Base-by-base conservation (phyloP, 30 jellyfish, hydroid and myxozoan genomes). In the Cassiopea andromeda region DNA sequence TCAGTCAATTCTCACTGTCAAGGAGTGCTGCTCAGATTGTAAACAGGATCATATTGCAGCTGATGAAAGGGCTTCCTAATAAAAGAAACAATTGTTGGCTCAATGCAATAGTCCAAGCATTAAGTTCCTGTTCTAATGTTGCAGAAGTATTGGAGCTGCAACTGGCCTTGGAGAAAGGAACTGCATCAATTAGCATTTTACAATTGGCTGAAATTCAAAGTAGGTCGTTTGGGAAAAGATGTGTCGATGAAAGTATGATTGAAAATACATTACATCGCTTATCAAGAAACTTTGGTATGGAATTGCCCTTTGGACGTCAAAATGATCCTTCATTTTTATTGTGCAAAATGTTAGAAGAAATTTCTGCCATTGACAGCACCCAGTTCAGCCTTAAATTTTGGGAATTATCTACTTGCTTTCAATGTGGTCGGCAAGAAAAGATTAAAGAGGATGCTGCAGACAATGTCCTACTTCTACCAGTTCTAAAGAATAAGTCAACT, bases 1-100 rank as follows among this genome's bases (percentile, higher is more conserved):
- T 54, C 64, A 3, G 64, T 54, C 64, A 54, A 3, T 0, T 54
- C 12, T 54, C 7, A 54, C 0, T 0, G 64, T 54, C 12, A 54
- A 54, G 0, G 64, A 54, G 64, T 10, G 10, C 12, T 3, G 0
- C 64, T 0, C 64, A 54, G 64, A 54, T 6, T 54, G 64, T 10
- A 54, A 54, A 54, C 12, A 6, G 12, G 64, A 54, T 10, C 7
- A 1, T 70, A 12, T 1, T 13, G 10, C 47, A 70, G 18, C 44
- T 70, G 17, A 46, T n/a, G 79, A 70, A n/a, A n/a, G 44, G 79
- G 13, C 9, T 70, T 6, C 79, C 79, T 1, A 70, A 70, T 70
- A 70, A 70, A 16, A 44, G 48, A 1, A n/a, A 70, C 79, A 70
- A 70, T 46, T 70, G 79, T n/a, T 70, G 79, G 79, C 18, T 18